Conservation (phyloP, 2,113 vertebrate genomes). For the Notechis scutatus region DNA sequence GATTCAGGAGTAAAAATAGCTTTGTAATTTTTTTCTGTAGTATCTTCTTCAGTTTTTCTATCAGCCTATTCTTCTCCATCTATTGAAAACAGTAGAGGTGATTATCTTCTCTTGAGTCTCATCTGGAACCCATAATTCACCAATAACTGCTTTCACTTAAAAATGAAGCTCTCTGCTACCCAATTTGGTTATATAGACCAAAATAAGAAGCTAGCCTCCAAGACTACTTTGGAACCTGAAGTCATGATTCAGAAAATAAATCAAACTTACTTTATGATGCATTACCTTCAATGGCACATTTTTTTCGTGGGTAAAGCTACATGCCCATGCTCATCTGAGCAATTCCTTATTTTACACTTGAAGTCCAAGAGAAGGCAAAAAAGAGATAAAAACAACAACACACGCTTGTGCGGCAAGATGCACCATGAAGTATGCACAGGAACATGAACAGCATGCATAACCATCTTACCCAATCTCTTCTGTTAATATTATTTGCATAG, state of each 20-base stretch:
- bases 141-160: background rate
- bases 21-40: background rate
- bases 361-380: background rate
- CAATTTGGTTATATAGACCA: background rate
- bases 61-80: background rate
- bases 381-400: background rate
- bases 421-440: background rate
- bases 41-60: background rate
- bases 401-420: background rate
- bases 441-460: background rate
- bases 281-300: background rate
- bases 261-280: background rate
- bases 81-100: background rate
- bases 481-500: background rate
- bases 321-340: background rate
- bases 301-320: background rate
- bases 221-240: background rate
- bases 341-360: background rate
- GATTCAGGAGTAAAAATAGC: background rate
- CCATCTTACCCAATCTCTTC: background rate
- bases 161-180: background rate
- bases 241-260: background rate
- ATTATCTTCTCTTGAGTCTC: background rate
- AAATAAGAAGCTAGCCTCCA: background rate
- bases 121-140: background rate